These are phyloP conservation scores for Choloepus didactylus DNA, from an alignment of 2,797 vertebrate species.

Conservation along the genomic window DNA sequence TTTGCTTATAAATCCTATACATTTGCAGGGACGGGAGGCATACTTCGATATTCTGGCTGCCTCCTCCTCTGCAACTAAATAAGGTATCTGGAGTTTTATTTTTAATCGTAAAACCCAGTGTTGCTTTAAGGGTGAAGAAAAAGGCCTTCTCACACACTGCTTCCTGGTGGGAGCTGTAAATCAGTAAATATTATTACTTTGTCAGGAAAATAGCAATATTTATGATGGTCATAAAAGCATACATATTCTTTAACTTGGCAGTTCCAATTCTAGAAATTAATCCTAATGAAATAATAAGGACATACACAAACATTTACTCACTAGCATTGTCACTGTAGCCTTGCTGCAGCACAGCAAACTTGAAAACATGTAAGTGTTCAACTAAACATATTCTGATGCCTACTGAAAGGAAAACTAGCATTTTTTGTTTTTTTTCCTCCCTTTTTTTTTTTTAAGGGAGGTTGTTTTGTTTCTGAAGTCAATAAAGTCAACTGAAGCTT, in stretches of 20 bases:
- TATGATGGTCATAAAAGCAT: neutral
- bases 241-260: neutral
- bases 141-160: neutral
- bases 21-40: neutral
- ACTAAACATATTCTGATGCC: neutral
- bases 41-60: neutral
- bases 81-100: neutral
- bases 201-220: neutral
- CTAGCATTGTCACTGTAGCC: neutral
- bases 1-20: slow-evolving; percentile 51
- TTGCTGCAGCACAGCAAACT: neutral
- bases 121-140: neutral
- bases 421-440: neutral
- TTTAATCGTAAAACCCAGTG: slow-evolving; percentile 20
- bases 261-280: slow-evolving; percentile 3
- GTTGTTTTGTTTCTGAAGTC: neutral
- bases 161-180: neutral
- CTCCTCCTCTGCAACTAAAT: neutral
- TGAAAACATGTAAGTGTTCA: neutral
- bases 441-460: neutral
- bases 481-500: neutral
- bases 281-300: slow-evolving; percentile 27
- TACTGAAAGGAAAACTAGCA: neutral
- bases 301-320: neutral
- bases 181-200: neutral